Evolutionary conservation across 1,140 invertebrate species (phyloP).

Genomic region (Pemphigus obesinymphae): DNA sequence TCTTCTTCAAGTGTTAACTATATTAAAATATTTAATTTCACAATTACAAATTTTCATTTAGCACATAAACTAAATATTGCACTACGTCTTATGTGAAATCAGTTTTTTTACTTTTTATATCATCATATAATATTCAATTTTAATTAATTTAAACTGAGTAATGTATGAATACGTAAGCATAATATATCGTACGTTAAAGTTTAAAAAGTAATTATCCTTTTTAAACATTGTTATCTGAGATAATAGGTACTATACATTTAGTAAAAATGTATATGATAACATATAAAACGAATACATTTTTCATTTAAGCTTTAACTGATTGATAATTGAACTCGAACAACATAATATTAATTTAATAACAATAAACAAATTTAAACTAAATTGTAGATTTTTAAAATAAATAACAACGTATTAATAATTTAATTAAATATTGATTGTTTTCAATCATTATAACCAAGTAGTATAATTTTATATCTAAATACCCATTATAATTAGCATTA

Average conservation of each 20-base stretch:
- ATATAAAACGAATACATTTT: too few relatives aligned
- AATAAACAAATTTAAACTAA: too few relatives aligned
- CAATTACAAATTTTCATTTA: not conserved
- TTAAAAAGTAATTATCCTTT: not conserved
- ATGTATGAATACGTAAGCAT: not conserved
- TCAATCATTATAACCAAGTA: too few relatives aligned
- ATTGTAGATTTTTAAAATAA: too few relatives aligned
- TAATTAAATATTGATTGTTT: too few relatives aligned
- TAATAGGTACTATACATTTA: not conserved
- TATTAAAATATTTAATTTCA: constrained; percentile 27
- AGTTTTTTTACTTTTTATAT: not conserved
- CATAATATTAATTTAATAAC: too few relatives aligned
- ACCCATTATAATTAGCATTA: too few relatives aligned
- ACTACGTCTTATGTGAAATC: not conserved
- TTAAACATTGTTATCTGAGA: not conserved
- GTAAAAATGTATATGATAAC: too few relatives aligned
- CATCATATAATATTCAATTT: not conserved
- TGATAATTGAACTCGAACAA: too few relatives aligned
- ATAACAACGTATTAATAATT: too few relatives aligned
- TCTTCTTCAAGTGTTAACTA: not conserved
- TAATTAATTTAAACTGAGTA: not conserved
- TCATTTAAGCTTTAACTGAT: too few relatives aligned
- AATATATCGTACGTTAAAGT: not conserved
- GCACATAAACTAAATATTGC: not conserved
- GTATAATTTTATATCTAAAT: too few relatives aligned